Base-by-base conservation (phyloP, 2,113 vertebrate genomes). In the Alligator mississippiensis region DNA sequence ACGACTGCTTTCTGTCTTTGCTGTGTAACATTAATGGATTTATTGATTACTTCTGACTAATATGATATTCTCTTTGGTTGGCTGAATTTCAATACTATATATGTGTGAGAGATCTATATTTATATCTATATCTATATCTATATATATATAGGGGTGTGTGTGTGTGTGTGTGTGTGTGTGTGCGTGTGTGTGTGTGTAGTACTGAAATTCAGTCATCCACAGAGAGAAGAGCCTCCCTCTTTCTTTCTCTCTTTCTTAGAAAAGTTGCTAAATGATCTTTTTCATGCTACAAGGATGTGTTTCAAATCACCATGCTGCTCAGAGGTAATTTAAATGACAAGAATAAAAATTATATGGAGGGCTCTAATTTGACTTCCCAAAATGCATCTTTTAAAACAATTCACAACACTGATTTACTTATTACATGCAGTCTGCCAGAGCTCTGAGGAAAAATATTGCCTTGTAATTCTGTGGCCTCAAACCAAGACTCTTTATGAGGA, bases 381-480 rank as follows among this genome's bases (percentile, higher is more conserved):
- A 93, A 94, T 47, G 38, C 74, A 63, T 90, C 80, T 84, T 54
- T 92, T 72, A 55, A 95, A 93, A 95, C 82, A 89, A 92, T 80
- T 89, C 88, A 90, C 62, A 93, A 75, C 89, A 91, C 55, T 90
- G 88, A 94, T 96, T 97, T 93, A 77, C 89, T 94, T 92, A 92
- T 95, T 90, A 82, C 54, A 27, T 90, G 58, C 54, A 59, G 5
- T 76, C 81, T 16, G 4, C 55, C 88, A 38, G 93, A 88, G 78
- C 15, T 82, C 91, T 88, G 90, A 90, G 83, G 75, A 76, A 70
- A 89, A 81, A 4, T 28, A 88, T 81, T 94, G 63, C 57, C 91
- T 85, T 85, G 75, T 81, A 83, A 74, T 94, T 82, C 57, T 78
- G 92, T 93, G 90, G 63, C 61, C 86, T 66, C 58, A 83, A 82